Evolutionary conservation across 2,113 vertebrate genomes (phyloP).

Genomic region (Octodon degus): DNA sequence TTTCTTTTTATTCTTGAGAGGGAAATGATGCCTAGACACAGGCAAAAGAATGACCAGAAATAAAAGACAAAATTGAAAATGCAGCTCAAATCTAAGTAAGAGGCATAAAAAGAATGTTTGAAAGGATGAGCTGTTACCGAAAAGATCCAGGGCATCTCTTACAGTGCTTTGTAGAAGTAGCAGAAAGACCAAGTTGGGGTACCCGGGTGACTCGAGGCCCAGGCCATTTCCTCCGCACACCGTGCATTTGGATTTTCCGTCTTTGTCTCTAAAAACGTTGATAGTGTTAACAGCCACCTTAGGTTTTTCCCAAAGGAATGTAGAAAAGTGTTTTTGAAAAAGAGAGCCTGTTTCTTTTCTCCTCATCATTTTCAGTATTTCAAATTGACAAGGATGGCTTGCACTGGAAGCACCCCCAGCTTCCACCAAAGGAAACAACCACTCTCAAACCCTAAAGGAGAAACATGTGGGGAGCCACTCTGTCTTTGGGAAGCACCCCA

Average conservation of each 20-base stretch:
- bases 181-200: slow-evolving; percentile 62
- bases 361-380: slow-evolving; percentile 67
- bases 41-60: slow-evolving; percentile 71
- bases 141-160: slow-evolving; percentile 51
- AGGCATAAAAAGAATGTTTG: neutral
- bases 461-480: neutral
- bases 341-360: slow-evolving; percentile 10
- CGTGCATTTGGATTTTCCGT: neutral
- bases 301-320: slow-evolving; percentile 19
- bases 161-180: neutral
- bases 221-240: neutral
- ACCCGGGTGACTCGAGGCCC: neutral
- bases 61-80: slow-evolving; percentile 69
- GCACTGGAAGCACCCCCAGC: neutral
- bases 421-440: slow-evolving; percentile 6
- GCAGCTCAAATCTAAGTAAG: slow-evolving; percentile 62
- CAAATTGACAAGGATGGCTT: slow-evolving; percentile 53
- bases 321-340: slow-evolving; percentile 60
- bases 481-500: neutral
- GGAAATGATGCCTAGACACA: slow-evolving; percentile 59
- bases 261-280: slow-evolving; percentile 48
- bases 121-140: neutral
- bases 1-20: slow-evolving; percentile 75
- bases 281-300: slow-evolving; percentile 12
- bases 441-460: slow-evolving; percentile 14